Base-by-base conservation (phyloP, 2,113 vertebrate genomes). In the Pholis gunnellus region DNA sequence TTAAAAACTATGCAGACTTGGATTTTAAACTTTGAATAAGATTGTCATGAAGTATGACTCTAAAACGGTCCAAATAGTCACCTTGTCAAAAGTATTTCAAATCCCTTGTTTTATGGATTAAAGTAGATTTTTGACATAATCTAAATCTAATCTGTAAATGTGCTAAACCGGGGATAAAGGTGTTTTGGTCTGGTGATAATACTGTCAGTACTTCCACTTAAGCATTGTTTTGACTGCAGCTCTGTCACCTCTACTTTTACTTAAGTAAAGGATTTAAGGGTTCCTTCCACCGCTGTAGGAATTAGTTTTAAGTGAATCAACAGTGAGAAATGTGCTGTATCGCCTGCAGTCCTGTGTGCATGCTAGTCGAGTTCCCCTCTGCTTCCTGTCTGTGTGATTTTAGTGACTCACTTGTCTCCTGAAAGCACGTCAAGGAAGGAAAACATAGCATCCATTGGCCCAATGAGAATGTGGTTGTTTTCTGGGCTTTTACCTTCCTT, bases 371-470 rank as follows among this genome's bases (percentile, higher is more conserved):
- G 25, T 74, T 56, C 67, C 56, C 48, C 17, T 68, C 59, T 25
- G 63, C 69, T 88, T 88, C 84, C 89, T 85, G 79, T 60, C 64
- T 50, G 65, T 74, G 80, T 77, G 79, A 54, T 42, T 87, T 63
- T 61, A 72, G 15, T 2, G 20, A 44, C 59, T 83, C 60, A 48
- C 13, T 1, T 20, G 48, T 3, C 25, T 85, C 25, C 59, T 78
- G 69, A 88, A 84, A 84, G 79, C 78, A 2, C 54, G 40, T 67
- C 0, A 15, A 90, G 88, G 84, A 88, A 91, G 85, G 87, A 90
- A 88, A 17, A 5, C 1, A 6, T 34, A 25, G 69, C 61, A 66
- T 76, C 86, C 38, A 81, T 57, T n/a, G 77, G 65, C 52, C 86
- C 66, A 1, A 0, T 25, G 84, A 79, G 79, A 77, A 1, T 25